phyloP scores from a whole-genome alignment of 2,888 invertebrate species.

The Mythimna albipuncta region DNA sequence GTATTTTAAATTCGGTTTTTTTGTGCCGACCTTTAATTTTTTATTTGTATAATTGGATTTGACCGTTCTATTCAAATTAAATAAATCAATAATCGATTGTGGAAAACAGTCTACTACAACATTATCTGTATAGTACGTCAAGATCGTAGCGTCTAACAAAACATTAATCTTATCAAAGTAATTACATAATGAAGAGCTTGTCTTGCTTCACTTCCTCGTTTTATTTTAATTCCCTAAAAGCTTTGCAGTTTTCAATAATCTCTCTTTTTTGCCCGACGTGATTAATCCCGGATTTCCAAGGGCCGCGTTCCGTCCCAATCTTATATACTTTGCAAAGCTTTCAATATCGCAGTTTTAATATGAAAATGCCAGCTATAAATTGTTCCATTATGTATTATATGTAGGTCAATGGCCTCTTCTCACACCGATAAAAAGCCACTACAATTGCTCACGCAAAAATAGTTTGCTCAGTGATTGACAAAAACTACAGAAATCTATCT shows the following conservation, averaged over 20 bases:
- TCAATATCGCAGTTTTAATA: slow-evolving; percentile 24
- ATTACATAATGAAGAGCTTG: slow-evolving; percentile 52
- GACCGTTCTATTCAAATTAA: no score
- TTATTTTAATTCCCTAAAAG: slow-evolving; percentile 58
- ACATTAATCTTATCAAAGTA: slow-evolving; percentile 44
- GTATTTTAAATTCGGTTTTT: no score
- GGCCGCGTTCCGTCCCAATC: slow-evolving; percentile 3
- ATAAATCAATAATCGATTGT: not conserved
- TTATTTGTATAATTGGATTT: no score
- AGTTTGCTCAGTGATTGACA: not conserved
- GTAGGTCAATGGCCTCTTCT: not conserved
- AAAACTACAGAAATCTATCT: not conserved
- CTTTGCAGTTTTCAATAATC: slow-evolving; percentile 60
- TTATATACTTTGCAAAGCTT: slow-evolving; percentile 27
- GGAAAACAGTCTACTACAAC: not conserved
- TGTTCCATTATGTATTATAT: not conserved
- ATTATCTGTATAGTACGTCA: not conserved
- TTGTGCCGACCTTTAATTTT: no score
- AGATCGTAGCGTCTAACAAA: slow-evolving; percentile 14
- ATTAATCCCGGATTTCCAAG: slow-evolving; percentile 46
- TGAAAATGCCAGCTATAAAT: not conserved
- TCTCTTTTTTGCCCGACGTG: slow-evolving; percentile 38
- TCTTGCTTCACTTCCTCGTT: slow-evolving; percentile 38
- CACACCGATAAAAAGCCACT: not conserved
- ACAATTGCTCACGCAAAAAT: not conserved